Evolutionary conservation across 1,140 invertebrate species (phyloP), one percentile per base, ranked within the genome.

Genomic region (Nomia melanderi): DNA sequence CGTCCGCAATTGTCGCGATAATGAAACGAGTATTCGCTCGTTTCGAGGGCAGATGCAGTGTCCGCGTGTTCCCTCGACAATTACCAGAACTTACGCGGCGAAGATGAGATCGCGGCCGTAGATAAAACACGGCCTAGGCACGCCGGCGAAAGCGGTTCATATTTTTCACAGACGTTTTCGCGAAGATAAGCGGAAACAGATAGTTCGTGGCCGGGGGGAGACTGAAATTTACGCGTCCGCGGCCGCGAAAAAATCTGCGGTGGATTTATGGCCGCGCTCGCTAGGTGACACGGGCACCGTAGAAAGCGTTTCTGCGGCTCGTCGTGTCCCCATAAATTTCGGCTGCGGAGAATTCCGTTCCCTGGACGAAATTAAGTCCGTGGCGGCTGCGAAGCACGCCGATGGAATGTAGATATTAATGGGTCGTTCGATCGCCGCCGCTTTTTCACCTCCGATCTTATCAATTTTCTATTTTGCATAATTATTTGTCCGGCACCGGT

Each of bases 261-360:
- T 17, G 23, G 44, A 76, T 76, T 76, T 76, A 76, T 44, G 23
- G 47, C 47, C 29, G 14, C 36, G 50, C 41, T 44, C 41, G 12
- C 27, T 11, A 17, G 41, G 31, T 1, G 64, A 69, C 64, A 50
- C 20, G 54, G 60, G 25, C 27, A 33, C 2, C 9, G 57, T 33
- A 20, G 66, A 71, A 62, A 77, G 31, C 57, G 64, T 70, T 77
- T 33, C 57, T 41, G 54, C 60, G 57, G 41, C 66, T 3, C 7
- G 12, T 23, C 31, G 44, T 54, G 66, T 71, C 64, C 57, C 53
- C 25, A 77, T 77, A 77, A 77, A 77, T 77, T 77, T 77, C 27
- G 17, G 57, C 27, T 33, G 9, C 39, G 17, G 25, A 57, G 57
- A 59, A 71, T 63, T 53, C 36, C 66, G 53, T 63, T 53, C 47